Base-by-base conservation (phyloP, 2,888 invertebrate genomes). In the Caenorhabditis sp. region DNA sequence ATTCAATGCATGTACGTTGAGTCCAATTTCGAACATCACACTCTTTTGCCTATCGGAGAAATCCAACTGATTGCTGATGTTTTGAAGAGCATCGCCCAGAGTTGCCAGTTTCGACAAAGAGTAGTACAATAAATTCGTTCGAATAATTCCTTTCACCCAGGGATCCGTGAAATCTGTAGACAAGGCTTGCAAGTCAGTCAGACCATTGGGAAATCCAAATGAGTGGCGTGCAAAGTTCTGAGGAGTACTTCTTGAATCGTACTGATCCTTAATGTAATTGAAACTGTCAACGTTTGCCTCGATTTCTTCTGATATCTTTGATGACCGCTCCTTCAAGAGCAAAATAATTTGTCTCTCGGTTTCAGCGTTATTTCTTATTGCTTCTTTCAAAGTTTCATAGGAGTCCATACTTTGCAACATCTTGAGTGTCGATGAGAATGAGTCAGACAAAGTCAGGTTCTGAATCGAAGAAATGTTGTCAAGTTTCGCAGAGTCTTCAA, bases 161-260 rank as follows among this genome's bases (percentile, higher is more conserved):
- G 54, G 26, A 54, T 54, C 54, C 54, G 24, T 12, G 26, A 54
- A 26, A 26, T 54, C 54, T 26, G 24, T 26, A 14, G 24, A 26
- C 3, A 54, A 14, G 1, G 5, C 8, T 16, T 22, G 3, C 14
- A 54, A 26, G 14, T 54, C 54, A 0, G 3, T 10, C 3, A 22
- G 26, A 26, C 54, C 54, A 54, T 54, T 54, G 12, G 54, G 54
- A 14, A 54, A 54, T 3, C 54, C 54, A 26, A 54, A 54, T 14
- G 54, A 26, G 26, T 54, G 54, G 14, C 4, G n/a, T 5, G 10
- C 1, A 31, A 38, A 35, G 5, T 8, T 35, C 31, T 38, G 49
- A 22, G 7, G 1, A 3, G 49, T 5, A 4, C 12, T 47, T 12
- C 19, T 49, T 7, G n/a, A 19, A 22, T 19, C 19, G 1, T 19